Conservation (phyloP, 92 coral and sea anemone genomes). For the Diadumene lineata region DNA sequence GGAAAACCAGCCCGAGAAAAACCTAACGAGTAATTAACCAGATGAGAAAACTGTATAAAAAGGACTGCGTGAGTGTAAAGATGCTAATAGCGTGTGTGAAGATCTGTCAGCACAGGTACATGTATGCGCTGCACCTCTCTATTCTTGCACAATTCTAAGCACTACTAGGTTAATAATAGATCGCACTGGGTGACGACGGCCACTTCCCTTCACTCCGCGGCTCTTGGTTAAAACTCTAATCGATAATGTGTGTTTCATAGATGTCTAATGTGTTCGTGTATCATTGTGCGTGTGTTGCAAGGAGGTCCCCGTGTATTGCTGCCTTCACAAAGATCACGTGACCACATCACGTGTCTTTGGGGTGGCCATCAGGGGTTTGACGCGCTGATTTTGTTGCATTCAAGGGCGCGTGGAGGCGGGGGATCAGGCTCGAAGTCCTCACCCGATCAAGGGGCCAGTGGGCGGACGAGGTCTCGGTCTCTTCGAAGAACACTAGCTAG, state of each 20-base stretch:
- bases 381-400: constrained; percentile 79
- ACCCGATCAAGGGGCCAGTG: constrained; percentile 83
- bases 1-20: no score
- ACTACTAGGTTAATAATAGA: neutral
- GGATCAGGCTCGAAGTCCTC: constrained; percentile 86
- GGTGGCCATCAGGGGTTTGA: constrained; percentile 74
- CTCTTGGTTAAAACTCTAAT: constrained; percentile 48
- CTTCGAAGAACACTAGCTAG: constrained; percentile 79
- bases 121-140: constrained; percentile 44
- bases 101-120: constrained; percentile 27
- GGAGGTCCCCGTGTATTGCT: constrained; percentile 53
- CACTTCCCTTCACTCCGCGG: constrained; percentile 55
- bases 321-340: constrained; percentile 24
- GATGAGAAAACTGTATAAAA: neutral
- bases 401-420: constrained; percentile 89
- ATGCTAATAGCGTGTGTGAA: neutral
- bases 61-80: neutral
- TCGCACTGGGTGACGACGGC: constrained; percentile 31
- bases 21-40: neutral
- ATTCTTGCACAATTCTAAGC: constrained; percentile 20
- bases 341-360: constrained; percentile 12
- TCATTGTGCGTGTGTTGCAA: constrained; percentile 46
- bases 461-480: constrained; percentile 74
- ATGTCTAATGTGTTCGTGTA: constrained; percentile 25
- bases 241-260: neutral